These are phyloP conservation scores for Pentalonia nigronervosa DNA, from an alignment of 1,140 invertebrate species.

Conservation along the genomic window DNA sequence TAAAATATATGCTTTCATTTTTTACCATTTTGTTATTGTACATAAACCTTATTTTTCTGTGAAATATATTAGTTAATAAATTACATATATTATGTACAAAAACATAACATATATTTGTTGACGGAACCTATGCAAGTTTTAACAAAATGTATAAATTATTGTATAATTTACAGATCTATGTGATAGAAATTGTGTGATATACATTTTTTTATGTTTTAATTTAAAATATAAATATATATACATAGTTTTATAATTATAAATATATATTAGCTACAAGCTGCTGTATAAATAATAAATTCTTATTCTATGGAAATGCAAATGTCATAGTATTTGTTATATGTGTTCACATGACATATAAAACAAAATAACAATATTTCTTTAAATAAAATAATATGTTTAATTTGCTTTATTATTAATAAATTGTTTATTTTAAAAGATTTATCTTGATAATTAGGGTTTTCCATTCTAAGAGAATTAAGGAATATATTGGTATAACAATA, in stretches of 20 bases:
- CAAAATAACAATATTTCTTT: not conserved
- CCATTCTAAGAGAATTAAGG: not conserved
- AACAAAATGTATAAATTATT: not conserved
- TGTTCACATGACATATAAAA: not conserved
- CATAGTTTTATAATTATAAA: too few species aligned
- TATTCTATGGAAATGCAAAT: not conserved
- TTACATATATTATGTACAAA: not conserved
- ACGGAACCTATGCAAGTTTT: not conserved
- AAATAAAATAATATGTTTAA: not conserved
- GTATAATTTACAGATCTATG: not conserved
- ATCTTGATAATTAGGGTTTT: not conserved
- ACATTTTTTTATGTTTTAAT: not conserved
- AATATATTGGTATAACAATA: not conserved
- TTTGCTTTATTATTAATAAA: not conserved
- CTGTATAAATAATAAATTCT: not conserved
- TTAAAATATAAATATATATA: not conserved
- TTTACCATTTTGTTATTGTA: constrained; percentile 6
- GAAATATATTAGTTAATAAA: not conserved
- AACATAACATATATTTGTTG: not conserved
- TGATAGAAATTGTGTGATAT: not conserved
- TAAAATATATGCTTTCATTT: constrained; percentile 7
- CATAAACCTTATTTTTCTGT: not conserved
- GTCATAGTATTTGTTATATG: not conserved
- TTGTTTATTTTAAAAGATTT: too few species aligned
- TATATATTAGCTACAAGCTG: not conserved